phyloP scores from a whole-genome alignment of 2,797 vertebrate genomes.

The Geotria australis region DNA sequence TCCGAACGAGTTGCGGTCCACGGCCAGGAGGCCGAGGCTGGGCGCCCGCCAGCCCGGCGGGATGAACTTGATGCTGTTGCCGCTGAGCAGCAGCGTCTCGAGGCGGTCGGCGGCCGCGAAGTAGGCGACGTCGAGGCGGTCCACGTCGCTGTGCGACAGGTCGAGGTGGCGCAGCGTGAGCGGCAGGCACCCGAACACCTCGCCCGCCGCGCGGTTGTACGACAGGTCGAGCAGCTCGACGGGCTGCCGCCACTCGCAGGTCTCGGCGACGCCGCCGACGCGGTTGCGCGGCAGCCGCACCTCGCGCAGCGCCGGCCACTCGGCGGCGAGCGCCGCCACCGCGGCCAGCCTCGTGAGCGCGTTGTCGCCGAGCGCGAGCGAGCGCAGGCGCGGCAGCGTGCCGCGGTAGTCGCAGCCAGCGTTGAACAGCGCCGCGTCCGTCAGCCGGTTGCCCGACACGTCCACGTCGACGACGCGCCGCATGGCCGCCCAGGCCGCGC shows the following conservation, averaged over 20 bases:
- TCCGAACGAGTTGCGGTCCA: conserved; percentile 48
- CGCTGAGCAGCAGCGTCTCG: conserved; percentile 17
- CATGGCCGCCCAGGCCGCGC: conserved; percentile 33
- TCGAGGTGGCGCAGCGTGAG: conserved; percentile 21
- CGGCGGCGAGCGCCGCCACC: conserved; percentile 12
- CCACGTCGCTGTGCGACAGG: conserved; percentile 26
- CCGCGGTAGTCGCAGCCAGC: conserved; percentile 15
- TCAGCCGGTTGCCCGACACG: conserved; percentile 21
- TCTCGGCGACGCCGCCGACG: conserved; percentile 8
- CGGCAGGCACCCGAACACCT: conserved; percentile 24
- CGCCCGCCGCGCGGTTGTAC: conserved; percentile 13
- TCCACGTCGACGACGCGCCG: conserved; percentile 11
- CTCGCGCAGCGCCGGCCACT: conserved; percentile 14
- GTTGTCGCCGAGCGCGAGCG: conserved; percentile 17
- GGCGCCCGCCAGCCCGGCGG: conserved; percentile 24
- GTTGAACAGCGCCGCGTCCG: conserved; percentile 16
- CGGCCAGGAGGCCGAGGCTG: conserved; percentile 10
- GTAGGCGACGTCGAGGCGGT: conserved; percentile 22
- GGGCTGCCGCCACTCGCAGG: conserved; percentile 19
- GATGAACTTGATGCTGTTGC: conserved; percentile 54
- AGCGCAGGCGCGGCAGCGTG: conserved; percentile 12
- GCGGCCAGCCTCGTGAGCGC: conserved; percentile 13
- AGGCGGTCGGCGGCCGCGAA: conserved; percentile 16
- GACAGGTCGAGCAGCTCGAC: conserved; percentile 17
- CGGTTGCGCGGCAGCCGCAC: conserved; percentile 25